Percentiles rank a stretch among this genome's conserved stretches.
Conservation (phyloP, 2,888 invertebrate genomes). For the Epicampocera succincta region DNA sequence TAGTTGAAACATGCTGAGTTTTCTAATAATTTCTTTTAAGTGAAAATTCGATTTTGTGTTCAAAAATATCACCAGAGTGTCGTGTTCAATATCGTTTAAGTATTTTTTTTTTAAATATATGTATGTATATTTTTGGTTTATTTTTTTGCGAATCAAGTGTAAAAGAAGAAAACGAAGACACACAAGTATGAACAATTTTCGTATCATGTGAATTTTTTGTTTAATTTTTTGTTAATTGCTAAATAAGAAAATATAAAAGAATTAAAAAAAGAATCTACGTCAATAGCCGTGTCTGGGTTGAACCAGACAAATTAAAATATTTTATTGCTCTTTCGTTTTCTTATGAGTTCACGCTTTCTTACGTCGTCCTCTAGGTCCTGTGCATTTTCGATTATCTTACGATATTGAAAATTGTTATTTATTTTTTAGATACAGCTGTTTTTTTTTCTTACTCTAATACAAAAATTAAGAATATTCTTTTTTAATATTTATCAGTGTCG, state of each 20-base stretch:
- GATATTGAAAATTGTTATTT: slow-evolving; percentile 14
- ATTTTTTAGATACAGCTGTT: neutral
- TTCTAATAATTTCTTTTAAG: slow-evolving; percentile 15
- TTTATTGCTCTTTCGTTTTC: slow-evolving; percentile 31
- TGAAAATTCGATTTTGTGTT: slow-evolving; percentile 29
- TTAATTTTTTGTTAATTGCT: slow-evolving; percentile 45
- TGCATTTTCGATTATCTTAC: slow-evolving; percentile 19
- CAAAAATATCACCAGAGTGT: slow-evolving; percentile 46
- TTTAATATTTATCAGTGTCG: slow-evolving; percentile 26
- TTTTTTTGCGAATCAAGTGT: slow-evolving; percentile 39
- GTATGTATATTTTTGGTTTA: slow-evolving; percentile 19
- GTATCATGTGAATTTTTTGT: slow-evolving; percentile 37
- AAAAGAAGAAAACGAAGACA: slow-evolving; percentile 33
- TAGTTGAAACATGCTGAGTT: slow-evolving; percentile 6
- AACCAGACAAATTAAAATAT: slow-evolving; percentile 59
- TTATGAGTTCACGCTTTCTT: slow-evolving; percentile 15
- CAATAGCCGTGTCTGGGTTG: slow-evolving; percentile 64
- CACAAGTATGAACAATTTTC: slow-evolving; percentile 52
- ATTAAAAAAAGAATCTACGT: slow-evolving; percentile 60
- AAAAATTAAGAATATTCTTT: neutral
- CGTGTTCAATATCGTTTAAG: slow-evolving; percentile 44
- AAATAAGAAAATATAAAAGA: slow-evolving; percentile 41
- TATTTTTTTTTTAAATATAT: slow-evolving; percentile 23
- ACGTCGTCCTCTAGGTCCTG: slow-evolving; percentile 51
- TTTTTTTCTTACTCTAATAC: neutral